Conservation (phyloP, 2,797 vertebrate genomes). For the Cirrhinus mrigala region DNA sequence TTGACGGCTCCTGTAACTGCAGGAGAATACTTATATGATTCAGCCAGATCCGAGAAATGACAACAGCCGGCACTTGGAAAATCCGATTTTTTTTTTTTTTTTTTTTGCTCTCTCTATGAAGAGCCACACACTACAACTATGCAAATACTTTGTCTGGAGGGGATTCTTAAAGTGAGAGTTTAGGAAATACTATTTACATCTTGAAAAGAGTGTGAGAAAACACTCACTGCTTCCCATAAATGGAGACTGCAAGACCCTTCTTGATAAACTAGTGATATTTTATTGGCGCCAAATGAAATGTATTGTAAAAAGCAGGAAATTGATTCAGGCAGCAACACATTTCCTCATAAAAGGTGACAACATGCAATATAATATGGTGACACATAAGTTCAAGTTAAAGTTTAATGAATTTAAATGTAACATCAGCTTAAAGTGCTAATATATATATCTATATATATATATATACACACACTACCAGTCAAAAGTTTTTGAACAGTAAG, state of each 20-base stretch:
- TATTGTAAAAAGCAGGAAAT: not conserved
- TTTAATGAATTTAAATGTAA: not conserved
- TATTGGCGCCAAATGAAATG: not conserved
- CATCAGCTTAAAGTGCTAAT: too few species aligned
- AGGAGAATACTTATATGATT: constrained; percentile 57
- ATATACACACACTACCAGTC: too few species aligned
- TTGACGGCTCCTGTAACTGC: not conserved
- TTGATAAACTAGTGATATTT: not conserved
- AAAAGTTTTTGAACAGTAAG: too few species aligned
- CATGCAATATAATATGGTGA: not conserved
- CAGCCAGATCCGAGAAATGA: constrained; percentile 62
- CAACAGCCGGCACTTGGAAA: constrained; percentile 53
- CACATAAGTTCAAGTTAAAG: not conserved
- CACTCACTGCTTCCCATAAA: not conserved
- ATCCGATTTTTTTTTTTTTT: constrained; percentile 34
- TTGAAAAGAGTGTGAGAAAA: not conserved
- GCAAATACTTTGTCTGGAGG: constrained; percentile 49
- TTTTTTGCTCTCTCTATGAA: not conserved
- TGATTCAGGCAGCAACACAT: too few species aligned
- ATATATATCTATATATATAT: too few species aligned
- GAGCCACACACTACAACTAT: constrained; percentile 27
- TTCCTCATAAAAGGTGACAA: not conserved
- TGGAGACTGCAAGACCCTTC: not conserved
- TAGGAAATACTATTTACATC: constrained; percentile 43
- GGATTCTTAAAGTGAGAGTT: constrained; percentile 25